Conservation (phyloP, 2,797 vertebrate species). For the Manis javanica region DNA sequence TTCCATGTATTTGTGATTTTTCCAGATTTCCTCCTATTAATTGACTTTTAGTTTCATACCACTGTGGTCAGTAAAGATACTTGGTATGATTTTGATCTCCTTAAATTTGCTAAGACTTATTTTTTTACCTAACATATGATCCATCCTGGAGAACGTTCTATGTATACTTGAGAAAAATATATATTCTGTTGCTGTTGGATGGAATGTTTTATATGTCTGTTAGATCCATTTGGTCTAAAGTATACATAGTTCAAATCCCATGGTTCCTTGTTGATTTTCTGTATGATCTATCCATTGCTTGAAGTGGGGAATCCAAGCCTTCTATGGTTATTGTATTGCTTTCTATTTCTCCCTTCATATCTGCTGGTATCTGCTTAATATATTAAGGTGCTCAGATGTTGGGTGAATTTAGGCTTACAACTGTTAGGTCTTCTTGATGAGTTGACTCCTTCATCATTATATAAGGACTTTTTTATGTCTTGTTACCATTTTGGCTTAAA, state of each 20-base stretch:
- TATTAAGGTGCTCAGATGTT: neutral
- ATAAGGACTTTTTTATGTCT: neutral
- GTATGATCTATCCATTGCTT: neutral
- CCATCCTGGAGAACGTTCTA: neutral
- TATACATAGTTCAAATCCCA: neutral
- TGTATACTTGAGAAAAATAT: neutral
- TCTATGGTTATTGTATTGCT: neutral
- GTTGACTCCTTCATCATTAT: neutral
- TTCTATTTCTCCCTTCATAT: neutral
- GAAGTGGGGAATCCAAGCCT: neutral
- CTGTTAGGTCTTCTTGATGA: neutral
- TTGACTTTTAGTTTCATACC: neutral
- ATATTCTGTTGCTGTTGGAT: neutral
- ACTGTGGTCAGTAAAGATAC: neutral
- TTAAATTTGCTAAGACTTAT: neutral
- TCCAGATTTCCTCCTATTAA: neutral
- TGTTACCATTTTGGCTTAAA: neutral
- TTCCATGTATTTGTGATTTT: neutral
- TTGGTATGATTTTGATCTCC: neutral
- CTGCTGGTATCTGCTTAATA: neutral
- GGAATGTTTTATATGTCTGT: neutral
- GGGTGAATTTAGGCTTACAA: neutral
- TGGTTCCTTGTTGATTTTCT: neutral
- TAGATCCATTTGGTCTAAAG: neutral
- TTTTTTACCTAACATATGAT: neutral